Conservation (phyloP, 2,888 invertebrate species). For the Synergus gifuensis region DNA sequence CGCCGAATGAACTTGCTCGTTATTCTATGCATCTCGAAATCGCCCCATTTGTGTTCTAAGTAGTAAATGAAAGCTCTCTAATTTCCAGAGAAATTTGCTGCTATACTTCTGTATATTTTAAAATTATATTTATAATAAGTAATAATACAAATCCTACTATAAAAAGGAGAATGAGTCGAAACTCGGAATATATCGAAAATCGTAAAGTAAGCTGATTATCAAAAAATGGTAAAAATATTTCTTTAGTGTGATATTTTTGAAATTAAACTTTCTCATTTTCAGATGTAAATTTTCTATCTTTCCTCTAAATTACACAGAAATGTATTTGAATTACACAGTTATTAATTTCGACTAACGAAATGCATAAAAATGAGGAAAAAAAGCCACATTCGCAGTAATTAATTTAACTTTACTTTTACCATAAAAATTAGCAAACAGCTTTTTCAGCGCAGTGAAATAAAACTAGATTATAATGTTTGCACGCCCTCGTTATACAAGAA, state of each 20-base stretch:
- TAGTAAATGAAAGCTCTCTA: conserved; percentile 17
- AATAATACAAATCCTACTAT: no score
- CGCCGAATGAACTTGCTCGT: conserved; percentile 46
- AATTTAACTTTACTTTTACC: neutral
- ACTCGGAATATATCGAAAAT: no score
- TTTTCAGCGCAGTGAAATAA: neutral
- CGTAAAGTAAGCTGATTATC: no score
- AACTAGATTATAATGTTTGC: neutral
- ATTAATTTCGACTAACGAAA: neutral
- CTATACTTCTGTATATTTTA: no score
- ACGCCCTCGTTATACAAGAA: neutral
- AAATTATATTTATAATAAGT: no score
- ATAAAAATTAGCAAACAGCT: neutral
- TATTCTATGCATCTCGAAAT: conserved; percentile 49
- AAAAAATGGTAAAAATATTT: no score
- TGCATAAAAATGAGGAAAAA: neutral
- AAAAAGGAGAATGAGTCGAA: no score
- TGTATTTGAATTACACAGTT: no score
- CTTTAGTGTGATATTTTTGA: no score
- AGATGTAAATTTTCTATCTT: no score
- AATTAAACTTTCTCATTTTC: no score
- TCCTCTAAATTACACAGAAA: no score
- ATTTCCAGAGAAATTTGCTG: neutral
- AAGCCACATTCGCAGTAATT: neutral
- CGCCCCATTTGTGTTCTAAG: conserved; percentile 10